phyloP scores from a whole-genome alignment of 2,888 invertebrate species.

The Minunthozetes semirufus region DNA sequence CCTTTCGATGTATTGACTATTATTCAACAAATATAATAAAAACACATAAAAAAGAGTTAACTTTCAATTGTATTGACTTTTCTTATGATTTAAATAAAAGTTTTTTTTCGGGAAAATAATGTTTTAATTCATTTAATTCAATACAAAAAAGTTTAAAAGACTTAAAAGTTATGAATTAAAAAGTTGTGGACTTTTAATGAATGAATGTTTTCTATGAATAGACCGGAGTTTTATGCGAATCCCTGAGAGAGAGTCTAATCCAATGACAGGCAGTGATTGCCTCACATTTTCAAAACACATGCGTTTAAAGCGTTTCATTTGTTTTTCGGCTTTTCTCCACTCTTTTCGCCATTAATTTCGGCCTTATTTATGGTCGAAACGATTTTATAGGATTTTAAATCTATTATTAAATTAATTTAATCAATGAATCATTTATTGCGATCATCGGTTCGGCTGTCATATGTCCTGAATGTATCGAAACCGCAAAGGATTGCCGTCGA shows the following conservation, averaged over 20 bases:
- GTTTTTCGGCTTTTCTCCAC: neutral
- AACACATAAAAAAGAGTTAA: neutral
- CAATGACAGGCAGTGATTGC: constrained; percentile 22
- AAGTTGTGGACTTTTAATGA: no score
- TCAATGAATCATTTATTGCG: constrained; percentile 21
- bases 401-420: neutral
- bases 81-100: neutral
- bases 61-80: neutral
- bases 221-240: no score
- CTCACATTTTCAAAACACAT: constrained; percentile 29
- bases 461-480: neutral
- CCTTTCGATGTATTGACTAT: neutral
- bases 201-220: no score
- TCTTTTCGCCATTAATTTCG: neutral
- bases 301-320: neutral
- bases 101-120: neutral
- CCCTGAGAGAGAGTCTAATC: neutral
- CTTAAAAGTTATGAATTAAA: no score
- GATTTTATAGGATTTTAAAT: neutral
- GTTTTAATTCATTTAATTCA: no score
- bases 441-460: constrained; percentile 7
- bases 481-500: neutral
- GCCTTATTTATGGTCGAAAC: neutral
- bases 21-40: neutral
- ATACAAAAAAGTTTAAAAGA: no score